phyloP scores from a whole-genome alignment of 2,797 vertebrate species.

The Choloepus didactylus region DNA sequence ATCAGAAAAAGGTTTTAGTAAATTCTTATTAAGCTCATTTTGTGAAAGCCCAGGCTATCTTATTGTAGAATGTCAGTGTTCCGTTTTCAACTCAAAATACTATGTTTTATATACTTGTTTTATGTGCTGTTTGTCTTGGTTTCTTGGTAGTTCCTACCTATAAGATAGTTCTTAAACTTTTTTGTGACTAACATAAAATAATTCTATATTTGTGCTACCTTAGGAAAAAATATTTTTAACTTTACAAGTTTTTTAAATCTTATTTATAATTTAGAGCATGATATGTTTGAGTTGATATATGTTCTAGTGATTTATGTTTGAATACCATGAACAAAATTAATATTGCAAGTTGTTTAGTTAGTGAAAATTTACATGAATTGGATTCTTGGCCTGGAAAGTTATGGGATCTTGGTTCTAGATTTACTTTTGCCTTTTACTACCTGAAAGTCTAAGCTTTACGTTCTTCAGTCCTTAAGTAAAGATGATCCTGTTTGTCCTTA shows the following conservation, averaged over 20 bases:
- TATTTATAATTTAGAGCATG: slow-evolving; percentile 8
- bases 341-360: slow-evolving; percentile 12
- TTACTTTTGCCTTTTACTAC: slow-evolving; percentile 60
- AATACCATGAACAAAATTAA: slow-evolving; percentile 50
- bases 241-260: slow-evolving; percentile 40
- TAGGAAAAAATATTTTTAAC: slow-evolving; percentile 49
- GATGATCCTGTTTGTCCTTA: not conserved
- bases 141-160: not conserved
- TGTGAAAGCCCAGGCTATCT: slow-evolving; percentile 27
- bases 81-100: slow-evolving; percentile 23
- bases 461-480: slow-evolving; percentile 18
- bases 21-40: slow-evolving; percentile 45
- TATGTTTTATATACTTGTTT: not conserved
- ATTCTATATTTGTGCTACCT: slow-evolving; percentile 29
- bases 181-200: slow-evolving; percentile 3
- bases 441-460: slow-evolving; percentile 39
- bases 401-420: not conserved
- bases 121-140: not conserved
- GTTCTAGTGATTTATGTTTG: not conserved
- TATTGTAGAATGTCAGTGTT: not conserved
- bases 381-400: slow-evolving; percentile 25
- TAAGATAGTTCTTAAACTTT: slow-evolving; percentile 4
- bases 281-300: slow-evolving; percentile 38
- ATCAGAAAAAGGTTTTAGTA: not conserved
- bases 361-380: slow-evolving; percentile 23